phyloP scores from a whole-genome alignment of 2,888 invertebrate genomes.

The Cantharis rustica region DNA sequence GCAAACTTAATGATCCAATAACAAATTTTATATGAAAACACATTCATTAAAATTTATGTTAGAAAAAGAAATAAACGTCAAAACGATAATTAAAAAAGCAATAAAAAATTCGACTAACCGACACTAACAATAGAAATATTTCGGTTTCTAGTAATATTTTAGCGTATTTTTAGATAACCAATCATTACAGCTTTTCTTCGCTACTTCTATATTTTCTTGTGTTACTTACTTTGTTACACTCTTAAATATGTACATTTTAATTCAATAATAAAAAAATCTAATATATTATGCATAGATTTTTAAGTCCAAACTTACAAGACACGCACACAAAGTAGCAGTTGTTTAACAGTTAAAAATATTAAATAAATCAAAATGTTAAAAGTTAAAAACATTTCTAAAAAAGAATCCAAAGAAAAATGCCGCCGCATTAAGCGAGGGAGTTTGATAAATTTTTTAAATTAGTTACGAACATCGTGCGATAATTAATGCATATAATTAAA shows the following conservation, averaged over 20 bases:
- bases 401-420: not conserved
- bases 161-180: not conserved
- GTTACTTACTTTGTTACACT: not conserved
- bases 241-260: not conserved
- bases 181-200: not conserved
- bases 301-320: not conserved
- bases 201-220: not conserved
- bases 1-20: constrained; percentile 3
- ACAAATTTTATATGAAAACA: constrained; percentile 1
- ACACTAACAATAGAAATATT: constrained; percentile 2
- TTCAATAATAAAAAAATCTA: not conserved
- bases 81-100: constrained; percentile 7
- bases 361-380: not conserved
- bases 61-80: constrained; percentile 13
- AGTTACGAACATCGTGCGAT: not conserved
- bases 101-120: not conserved
- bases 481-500: not conserved
- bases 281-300: not conserved
- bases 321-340: constrained; percentile 4
- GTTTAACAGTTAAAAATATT: constrained; percentile 1
- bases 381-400: not conserved
- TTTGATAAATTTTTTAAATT: not conserved
- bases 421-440: not conserved
- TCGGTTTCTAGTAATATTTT: not conserved
- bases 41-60: constrained; percentile 14